Conservation (phyloP, 2,888 invertebrate species). For the Gandaritis pyraliata region DNA sequence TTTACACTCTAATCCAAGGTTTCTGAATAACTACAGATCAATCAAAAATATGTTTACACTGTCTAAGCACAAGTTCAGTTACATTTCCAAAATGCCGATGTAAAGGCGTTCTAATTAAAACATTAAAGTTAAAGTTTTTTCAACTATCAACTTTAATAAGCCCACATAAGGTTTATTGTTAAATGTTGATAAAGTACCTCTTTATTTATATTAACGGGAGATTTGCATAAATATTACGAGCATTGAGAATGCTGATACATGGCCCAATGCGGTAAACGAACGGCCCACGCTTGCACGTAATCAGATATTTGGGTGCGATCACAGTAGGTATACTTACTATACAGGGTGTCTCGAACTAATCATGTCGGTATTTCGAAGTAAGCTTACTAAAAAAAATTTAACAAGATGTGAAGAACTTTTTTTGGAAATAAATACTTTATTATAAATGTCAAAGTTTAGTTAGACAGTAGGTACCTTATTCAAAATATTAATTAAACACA, state of each 20-base stretch:
- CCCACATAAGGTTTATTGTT: conserved; percentile 8
- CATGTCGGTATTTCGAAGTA: too few species aligned
- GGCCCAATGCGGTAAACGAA: conserved; percentile 46
- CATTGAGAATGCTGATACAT: conserved; percentile 55
- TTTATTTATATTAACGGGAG: conserved; percentile 35
- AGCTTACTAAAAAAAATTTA: too few species aligned
- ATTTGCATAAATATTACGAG: conserved; percentile 64
- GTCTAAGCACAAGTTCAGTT: not conserved
- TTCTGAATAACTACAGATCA: not conserved
- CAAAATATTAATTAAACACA: too few species aligned
- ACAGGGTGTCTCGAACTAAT: not conserved
- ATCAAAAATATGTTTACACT: not conserved
- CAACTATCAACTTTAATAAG: not conserved
- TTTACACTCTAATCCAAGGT: too few species aligned
- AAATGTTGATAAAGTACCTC: conserved; percentile 12
- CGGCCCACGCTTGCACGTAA: conserved; percentile 56
- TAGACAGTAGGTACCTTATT: too few species aligned
- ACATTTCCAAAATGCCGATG: not conserved
- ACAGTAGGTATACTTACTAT: conserved; percentile 1
- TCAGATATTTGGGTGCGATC: conserved; percentile 56
- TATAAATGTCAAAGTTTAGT: too few species aligned
- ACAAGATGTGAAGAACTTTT: too few species aligned
- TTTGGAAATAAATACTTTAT: too few species aligned
- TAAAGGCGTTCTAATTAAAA: not conserved
- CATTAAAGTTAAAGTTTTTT: too few species aligned